Percentiles rank a stretch among this genome's conserved stretches.
Conservation (phyloP, 2,797 vertebrate species). For the Cynodonichthys magdalenae region DNA sequence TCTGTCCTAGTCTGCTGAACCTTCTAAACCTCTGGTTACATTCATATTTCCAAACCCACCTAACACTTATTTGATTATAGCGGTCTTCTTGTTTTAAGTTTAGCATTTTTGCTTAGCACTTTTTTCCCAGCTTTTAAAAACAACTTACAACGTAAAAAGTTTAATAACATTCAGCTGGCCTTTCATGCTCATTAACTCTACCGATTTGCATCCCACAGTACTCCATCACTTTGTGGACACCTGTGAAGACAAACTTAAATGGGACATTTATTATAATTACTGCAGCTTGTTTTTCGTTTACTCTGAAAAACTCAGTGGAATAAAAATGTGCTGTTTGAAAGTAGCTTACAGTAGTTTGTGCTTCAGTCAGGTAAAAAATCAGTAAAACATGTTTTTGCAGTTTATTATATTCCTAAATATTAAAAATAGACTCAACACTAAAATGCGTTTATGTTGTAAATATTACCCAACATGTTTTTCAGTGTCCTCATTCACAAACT, state of each 20-base stretch:
- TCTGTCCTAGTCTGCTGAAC: slow-evolving; percentile 6
- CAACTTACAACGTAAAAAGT: slow-evolving; percentile 21
- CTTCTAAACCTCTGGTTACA: slow-evolving; percentile 9
- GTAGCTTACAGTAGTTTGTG: slow-evolving; percentile 29
- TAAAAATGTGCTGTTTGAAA: slow-evolving; percentile 42
- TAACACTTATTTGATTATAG: slow-evolving; percentile 16
- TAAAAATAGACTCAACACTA: too few relatives aligned
- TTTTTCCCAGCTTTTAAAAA: slow-evolving; percentile 22
- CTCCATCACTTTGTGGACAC: slow-evolving; percentile 22
- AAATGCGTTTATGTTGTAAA: too few relatives aligned
- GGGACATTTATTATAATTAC: slow-evolving; percentile 49
- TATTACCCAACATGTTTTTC: too few relatives aligned
- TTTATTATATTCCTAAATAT: not conserved
- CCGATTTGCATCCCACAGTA: slow-evolving; percentile 49
- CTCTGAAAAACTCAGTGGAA: slow-evolving; percentile 28
- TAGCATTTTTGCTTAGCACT: slow-evolving; percentile 36
- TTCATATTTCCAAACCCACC: slow-evolving; percentile 25
- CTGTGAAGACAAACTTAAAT: slow-evolving; percentile 40
- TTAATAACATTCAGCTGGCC: slow-evolving; percentile 22
- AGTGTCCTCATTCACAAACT: too few relatives aligned
- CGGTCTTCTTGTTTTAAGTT: slow-evolving; percentile 24
- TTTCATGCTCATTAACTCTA: slow-evolving; percentile 47
- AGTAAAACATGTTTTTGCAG: too few relatives aligned
- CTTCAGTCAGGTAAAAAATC: slow-evolving; percentile 13
- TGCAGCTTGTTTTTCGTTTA: slow-evolving; percentile 35